Evolutionary conservation across 2,113 vertebrate species (phyloP), one percentile per base, ranked within the genome.

Genomic region (Acanthisitta chloris): DNA sequence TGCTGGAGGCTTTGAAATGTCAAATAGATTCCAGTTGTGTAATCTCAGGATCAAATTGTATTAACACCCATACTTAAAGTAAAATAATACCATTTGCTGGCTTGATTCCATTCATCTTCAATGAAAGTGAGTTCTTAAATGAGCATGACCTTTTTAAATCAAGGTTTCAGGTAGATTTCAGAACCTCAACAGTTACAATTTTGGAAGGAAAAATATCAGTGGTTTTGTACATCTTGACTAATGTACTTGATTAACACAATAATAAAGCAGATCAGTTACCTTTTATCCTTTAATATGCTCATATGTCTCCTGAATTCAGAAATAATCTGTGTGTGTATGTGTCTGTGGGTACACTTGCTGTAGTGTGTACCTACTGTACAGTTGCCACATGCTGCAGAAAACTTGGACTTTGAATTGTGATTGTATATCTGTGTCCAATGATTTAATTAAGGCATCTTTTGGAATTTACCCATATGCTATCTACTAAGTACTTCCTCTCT

Each of bases 1-100:
- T 88, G 81, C 88, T 94, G 81, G 29, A 94, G 87, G 77, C 82
- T 88, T 93, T 94, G 67, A 92, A 94, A 71, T 91, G 89, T 95
- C 86, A 91, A 86, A 92, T 83, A 92, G 66, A 83, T 95, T 96
- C 77, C 79, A 76, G 49, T 91, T 92, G 84, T 94, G 84, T 93
- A 93, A 92, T 93, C 91, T 92, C 62, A 95, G 90, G 73, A 96
- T 97, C 49, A 95, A 76, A 85, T 94, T 93, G 51, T 91, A 81
- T 90, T 96, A 92, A 82, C 72, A 91, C 81, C 72, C 59, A 29
- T 87, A 83, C 59, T 93, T 96, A 64, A 72, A 85, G 42, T 73
- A 97, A 96, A 97, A 83, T 57, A 92, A 81, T 91, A 61, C 12
- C 4, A 7, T 95, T 88, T 86, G 10, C 24, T 90, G 34, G 15